Evolutionary conservation across 2,888 invertebrate species (phyloP).

Genomic region (Dryobota labecula): DNA sequence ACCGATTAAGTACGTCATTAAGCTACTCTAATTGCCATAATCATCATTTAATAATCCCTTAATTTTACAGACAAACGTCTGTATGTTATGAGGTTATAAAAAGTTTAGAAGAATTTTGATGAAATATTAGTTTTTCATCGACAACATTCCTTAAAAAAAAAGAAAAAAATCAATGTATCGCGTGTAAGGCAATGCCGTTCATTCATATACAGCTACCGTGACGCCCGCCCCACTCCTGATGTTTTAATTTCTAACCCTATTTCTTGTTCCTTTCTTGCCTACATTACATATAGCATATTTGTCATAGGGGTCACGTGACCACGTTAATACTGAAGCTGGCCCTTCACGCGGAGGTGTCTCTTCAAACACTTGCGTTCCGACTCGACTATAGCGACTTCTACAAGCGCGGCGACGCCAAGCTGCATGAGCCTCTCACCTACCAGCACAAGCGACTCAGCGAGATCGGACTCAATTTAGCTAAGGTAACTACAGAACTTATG

Average conservation of each 20-base stretch:
- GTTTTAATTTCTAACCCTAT: background rate
- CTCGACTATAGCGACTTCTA: constrained; percentile 99
- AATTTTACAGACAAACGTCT: background rate
- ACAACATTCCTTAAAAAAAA: background rate
- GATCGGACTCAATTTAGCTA: constrained; percentile 84
- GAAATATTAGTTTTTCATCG: background rate
- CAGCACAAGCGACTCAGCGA: constrained; percentile 92
- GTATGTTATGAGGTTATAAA: too few relatives aligned
- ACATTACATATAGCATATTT: background rate
- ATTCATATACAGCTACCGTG: background rate
- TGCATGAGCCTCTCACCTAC: constrained; percentile 92
- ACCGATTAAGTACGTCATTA: background rate
- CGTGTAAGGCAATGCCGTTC: background rate
- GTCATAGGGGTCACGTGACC: constrained; percentile 94
- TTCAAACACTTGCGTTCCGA: constrained; percentile 97
- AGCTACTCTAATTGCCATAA: background rate
- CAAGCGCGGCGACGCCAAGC: constrained; percentile 94
- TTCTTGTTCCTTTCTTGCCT: background rate
- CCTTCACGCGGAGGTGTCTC: constrained; percentile 95
- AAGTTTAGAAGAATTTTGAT: background rate
- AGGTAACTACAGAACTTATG: too few relatives aligned
- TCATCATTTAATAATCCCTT: background rate
- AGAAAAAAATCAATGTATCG: background rate
- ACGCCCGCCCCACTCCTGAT: background rate
- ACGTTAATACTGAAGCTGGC: constrained; percentile 96